Percentiles rank a stretch among this genome's conserved stretches.
These are phyloP conservation scores for Hemiscyllium ocellatum DNA, from an alignment of 2,113 vertebrate species.

Conservation along the genomic window DNA sequence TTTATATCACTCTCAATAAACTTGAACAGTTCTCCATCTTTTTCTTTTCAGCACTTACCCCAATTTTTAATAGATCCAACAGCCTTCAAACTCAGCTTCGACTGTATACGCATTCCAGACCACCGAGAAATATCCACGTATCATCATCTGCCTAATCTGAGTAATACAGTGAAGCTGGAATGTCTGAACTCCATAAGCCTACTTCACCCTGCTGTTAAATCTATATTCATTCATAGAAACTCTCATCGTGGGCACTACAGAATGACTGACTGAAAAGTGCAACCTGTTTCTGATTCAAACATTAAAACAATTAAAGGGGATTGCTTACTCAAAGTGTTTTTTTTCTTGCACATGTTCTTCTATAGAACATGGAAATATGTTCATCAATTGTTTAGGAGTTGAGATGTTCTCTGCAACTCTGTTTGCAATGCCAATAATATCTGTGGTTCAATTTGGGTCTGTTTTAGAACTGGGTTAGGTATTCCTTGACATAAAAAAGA, in stretches of 20 bases:
- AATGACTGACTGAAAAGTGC: constrained; percentile 1
- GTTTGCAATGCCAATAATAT: constrained; percentile 1
- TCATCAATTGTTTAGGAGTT: background rate
- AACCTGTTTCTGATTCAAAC: constrained; percentile 18
- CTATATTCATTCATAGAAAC: constrained; percentile 5
- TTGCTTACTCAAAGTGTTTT: constrained; percentile 19
- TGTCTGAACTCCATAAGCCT: background rate
- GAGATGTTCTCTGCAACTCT: constrained; percentile 16
- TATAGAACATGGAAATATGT: background rate
- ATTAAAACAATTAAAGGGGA: constrained; percentile 34
- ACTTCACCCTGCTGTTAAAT: background rate
- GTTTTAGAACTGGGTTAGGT: background rate
- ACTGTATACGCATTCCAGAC: constrained; percentile 67
- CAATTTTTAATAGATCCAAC: constrained; percentile 60
- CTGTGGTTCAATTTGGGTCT: background rate
- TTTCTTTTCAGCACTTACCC: constrained; percentile 59
- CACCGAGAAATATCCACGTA: constrained; percentile 62
- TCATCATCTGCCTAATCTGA: constrained; percentile 40
- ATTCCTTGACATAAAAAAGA: background rate
- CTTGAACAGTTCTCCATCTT: background rate
- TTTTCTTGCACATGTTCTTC: constrained; percentile 22
- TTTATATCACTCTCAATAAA: background rate
- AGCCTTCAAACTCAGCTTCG: constrained; percentile 52
- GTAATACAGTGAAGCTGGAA: constrained; percentile 30
- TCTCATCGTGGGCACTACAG: background rate